Base-by-base conservation (phyloP, 2,797 vertebrate genomes). In the Sebastes elongatus region DNA sequence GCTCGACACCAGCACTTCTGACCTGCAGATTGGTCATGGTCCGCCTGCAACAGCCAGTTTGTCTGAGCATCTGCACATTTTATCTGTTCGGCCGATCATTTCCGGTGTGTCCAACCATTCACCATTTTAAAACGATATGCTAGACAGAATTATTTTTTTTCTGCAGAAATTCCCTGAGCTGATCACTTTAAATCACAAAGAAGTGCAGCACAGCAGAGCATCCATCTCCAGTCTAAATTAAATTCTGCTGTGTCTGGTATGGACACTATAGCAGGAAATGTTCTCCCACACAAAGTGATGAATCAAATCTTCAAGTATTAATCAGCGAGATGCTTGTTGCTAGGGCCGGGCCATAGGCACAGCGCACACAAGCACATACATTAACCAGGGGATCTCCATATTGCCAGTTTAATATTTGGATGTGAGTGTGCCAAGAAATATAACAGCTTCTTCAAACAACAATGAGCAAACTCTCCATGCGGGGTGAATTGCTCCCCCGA, bases 221-320 rank as follows among this genome's bases (percentile, higher is more conserved):
- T 80, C 71, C 77, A 55, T 82, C 84, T 76, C 60, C 76, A 30
- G 13, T 25, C 42, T 38, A 61, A 85, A 86, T 84, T 56, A 52
- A 82, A 86, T 88, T 79, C 69, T 33, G 78, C 79, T 72, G 28
- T 70, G 78, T 62, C 74, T 76, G 75, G 30, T 75, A 61, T 27
- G 57, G 75, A 91, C 76, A 83, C 57, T 20, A 46, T 46, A 64
- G 65, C 67, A 87, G 74, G 74, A 88, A 81, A 83, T 68, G 63
- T 72, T 82, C 52, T 81, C 79, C 71, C 65, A 69, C 61, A 65
- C 78, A 70, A 71, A 82, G 76, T 23, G 76, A 92, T 80, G 59
- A 85, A 89, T 93, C 82, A 90, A 89, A 84, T 79, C 80, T 67
- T 79, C 30, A 82, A 84, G 68, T 80, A 80, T 86, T 86, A 87